Base-by-base conservation (phyloP, 2,888 invertebrate genomes). In the Lasioglossum figueresi region DNA sequence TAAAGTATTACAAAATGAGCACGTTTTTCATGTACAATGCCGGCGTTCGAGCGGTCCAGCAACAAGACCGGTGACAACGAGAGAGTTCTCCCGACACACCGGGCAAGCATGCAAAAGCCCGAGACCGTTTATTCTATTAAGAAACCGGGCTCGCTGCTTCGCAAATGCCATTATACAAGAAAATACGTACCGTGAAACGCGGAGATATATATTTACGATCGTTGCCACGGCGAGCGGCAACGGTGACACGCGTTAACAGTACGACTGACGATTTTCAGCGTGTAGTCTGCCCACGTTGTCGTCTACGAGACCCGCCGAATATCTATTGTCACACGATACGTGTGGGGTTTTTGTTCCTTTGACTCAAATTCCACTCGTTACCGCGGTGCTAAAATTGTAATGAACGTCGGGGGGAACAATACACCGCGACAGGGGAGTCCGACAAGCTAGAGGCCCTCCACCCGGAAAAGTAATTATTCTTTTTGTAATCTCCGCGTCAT, bases 171-270 rank as follows among this genome's bases (percentile, higher is more conserved):
- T 86, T 86, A 78, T 84, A 79, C 81, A 56, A 82, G 81, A 74
- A 85, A 83, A 86, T 86, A 85, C 80, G 77, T 72, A 86, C 76
- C 83, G 80, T 70, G 80, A 76, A 80, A 83, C 85, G 77, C 84
- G 68, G 77, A 80, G 81, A 82, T 48, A 72, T 71, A 75, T 80
- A 82, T 85, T 84, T 85, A 87, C 37, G 84, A 84, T 68, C 77
- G 84, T 76, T 23, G 79, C 66, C 37, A 59, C 80, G 70, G 40
- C 70, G 23, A 45, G 59, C 85, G 81, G 76, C 43, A 40, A 79
- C 14, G 76, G 83, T 87, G 87, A 89, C 89, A 85, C 87, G 43
- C 83, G 87, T 85, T 88, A 88, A 87, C 88, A 80, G 86, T 81
- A 83, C 86, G 56, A 79, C 82, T 83, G 85, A 87, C 88, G 84